A percentile compares a stretch with the other conserved stretches of the same genome.
These are phyloP conservation scores for Oceanodroma leucorhoa DNA, from an alignment of 2,797 vertebrate genomes.

Conservation along the genomic window DNA sequence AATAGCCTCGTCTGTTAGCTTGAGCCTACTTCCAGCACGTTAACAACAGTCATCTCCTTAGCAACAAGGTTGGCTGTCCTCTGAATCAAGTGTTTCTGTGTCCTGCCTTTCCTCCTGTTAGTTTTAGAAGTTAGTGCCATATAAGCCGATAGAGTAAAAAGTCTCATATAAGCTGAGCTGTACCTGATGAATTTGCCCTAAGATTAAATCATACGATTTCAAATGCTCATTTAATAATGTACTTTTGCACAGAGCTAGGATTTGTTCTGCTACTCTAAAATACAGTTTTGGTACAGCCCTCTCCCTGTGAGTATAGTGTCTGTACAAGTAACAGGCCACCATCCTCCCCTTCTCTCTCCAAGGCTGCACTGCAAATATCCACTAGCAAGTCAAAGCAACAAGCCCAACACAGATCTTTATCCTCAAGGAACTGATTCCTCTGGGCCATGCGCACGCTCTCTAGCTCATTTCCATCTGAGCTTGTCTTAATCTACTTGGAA, in stretches of 20 bases:
- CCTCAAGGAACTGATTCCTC: background rate
- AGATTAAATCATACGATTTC: background rate
- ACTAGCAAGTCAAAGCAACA: background rate
- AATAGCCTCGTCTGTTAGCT: background rate
- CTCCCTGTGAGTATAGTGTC: background rate
- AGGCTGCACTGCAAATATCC: background rate
- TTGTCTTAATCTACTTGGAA: conserved; percentile 1
- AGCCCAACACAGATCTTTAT: background rate
- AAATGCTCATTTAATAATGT: background rate
- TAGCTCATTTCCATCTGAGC: background rate
- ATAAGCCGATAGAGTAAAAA: background rate
- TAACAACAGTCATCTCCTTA: background rate
- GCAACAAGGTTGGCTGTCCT: background rate
- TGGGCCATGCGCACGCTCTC: accelerated
- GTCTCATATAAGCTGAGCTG: background rate
- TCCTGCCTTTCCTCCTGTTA: background rate
- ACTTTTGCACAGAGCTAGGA: background rate
- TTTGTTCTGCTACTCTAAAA: background rate
- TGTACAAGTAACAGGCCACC: background rate
- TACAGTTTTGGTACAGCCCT: accelerated
- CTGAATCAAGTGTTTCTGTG: background rate
- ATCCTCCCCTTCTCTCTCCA: background rate
- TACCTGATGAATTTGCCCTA: background rate
- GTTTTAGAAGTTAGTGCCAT: background rate
- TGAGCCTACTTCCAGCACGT: background rate